Base-by-base conservation (phyloP, 2,888 invertebrate species). In the Cataglyphis altisquamis region DNA sequence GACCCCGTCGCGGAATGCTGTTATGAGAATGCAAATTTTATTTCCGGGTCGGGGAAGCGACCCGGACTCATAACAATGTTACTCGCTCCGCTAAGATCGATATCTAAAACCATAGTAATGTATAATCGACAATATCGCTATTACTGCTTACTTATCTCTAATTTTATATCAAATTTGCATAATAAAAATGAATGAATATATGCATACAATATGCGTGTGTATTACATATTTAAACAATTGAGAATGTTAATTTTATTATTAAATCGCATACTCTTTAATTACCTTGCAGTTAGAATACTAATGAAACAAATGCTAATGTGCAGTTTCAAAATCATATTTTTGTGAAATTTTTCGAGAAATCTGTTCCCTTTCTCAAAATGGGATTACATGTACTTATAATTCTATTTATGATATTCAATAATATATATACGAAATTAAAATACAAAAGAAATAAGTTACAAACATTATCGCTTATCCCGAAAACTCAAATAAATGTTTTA, bases 1-100 rank as follows among this genome's bases (percentile, higher is more conserved):
- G 70, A 80, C 78, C 70, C 70, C 45, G 70, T 80, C 78, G 78
- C 45, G 78, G 60, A 80, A 80, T 80, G 70, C 60, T 70, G 78
- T 80, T 80, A 80, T 80, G 78, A 80, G 78, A 62, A 80, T 80
- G 78, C 78, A 80, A 80, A 80, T 80, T 80, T 80, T 80, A 80
- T 80, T 80, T 80, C 78, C 78, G 25, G 25, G 78, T 25, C 70
- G 70, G 45, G 60, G 70, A 80, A 70, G 70, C 70, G 60, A 70
- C 70, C 70, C 68, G 25, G 32, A 70, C 57, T 70, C 18, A 25
- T 45, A 70, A 80, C 70, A 70, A 60, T 60, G 60, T 80, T 70
- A 70, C 18, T 68, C 18, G 55, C 55, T 21, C 36, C 21, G 18
- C 41, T 45, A 78, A 6, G 25, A 78, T 80, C 78, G 60, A 80